Evolutionary conservation across 2,113 vertebrate genomes (phyloP).

Genomic region (Abramis brama): DNA sequence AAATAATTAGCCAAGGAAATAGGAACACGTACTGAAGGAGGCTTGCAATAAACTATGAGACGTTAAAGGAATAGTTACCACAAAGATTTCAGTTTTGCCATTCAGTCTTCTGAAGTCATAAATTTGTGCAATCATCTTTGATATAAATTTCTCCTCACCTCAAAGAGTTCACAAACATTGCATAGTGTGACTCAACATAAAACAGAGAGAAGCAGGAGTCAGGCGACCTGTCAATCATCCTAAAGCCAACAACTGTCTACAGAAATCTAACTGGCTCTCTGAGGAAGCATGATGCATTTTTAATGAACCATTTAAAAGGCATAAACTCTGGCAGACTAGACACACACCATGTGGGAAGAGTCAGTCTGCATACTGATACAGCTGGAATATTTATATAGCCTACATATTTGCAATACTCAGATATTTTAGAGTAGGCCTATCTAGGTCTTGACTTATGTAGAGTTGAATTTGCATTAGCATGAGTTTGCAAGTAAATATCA

Average conservation of each 20-base stretch:
- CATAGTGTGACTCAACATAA: not conserved
- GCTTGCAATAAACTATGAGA: not conserved
- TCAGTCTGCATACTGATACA: not conserved
- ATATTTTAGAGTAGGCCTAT: not conserved
- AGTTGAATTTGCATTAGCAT: not conserved
- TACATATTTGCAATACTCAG: not conserved
- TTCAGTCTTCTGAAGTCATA: not conserved
- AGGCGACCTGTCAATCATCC: slow-evolving; percentile 10
- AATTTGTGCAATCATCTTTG: not conserved
- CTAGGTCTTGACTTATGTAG: too few species aligned
- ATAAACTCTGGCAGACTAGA: slow-evolving; percentile 34
- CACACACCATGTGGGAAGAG: slow-evolving; percentile 34
- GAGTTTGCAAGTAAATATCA: not conserved
- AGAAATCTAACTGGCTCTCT: slow-evolving; percentile 12
- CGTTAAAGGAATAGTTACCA: not conserved
- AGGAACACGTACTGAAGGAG: not conserved
- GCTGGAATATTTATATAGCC: slow-evolving; percentile 1
- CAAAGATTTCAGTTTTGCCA: not conserved
- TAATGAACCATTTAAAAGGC: slow-evolving; percentile 49
- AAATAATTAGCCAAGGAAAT: not conserved
- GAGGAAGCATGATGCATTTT: slow-evolving; percentile 21
- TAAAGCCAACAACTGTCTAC: slow-evolving; percentile 1
- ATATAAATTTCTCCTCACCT: not conserved
- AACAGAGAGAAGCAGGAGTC: not conserved
- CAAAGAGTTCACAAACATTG: not conserved